Evolutionary conservation across 1,140 invertebrate species (phyloP).

Genomic region (Drosophila pectinifera): DNA sequence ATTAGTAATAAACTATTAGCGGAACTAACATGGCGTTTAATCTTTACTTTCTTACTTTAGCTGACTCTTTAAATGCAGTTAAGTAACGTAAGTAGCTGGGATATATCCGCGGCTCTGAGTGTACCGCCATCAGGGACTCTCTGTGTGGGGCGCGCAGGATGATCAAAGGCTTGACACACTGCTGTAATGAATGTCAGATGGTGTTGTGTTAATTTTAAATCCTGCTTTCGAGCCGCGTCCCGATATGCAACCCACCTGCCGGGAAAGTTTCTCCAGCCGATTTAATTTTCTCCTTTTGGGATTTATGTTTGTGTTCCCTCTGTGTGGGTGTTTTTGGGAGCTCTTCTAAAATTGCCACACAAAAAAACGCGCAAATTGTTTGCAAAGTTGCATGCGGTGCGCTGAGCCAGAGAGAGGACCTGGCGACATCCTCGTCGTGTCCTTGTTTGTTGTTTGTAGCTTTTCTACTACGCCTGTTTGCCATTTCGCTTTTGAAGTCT

Average conservation of each 20-base stretch:
- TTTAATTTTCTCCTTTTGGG: slow-evolving; percentile 55
- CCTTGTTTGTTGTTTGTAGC: slow-evolving; percentile 29
- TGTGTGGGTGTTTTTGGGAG: slow-evolving; percentile 24
- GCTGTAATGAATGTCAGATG: slow-evolving; percentile 61
- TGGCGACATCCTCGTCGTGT: slow-evolving; percentile 16
- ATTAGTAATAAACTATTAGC: too few species aligned
- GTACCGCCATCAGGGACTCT: background rate
- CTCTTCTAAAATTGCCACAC: slow-evolving; percentile 58
- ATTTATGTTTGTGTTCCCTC: slow-evolving; percentile 46
- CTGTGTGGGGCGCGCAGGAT: slow-evolving; percentile 27
- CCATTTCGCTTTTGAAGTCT: slow-evolving; percentile 73
- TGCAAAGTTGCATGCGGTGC: slow-evolving; percentile 68
- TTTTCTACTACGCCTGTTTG: slow-evolving; percentile 67
- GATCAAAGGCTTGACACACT: slow-evolving; percentile 67
- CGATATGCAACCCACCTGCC: slow-evolving; percentile 43
- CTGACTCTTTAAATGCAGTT: too few species aligned
- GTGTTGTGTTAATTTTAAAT: slow-evolving; percentile 71
- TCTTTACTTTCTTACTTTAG: too few species aligned
- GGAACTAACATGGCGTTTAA: too few species aligned
- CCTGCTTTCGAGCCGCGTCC: slow-evolving; percentile 25
- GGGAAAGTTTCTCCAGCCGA: slow-evolving; percentile 47
- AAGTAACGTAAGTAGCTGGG: too few species aligned
- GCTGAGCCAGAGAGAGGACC: slow-evolving; percentile 13
- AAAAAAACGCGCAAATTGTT: slow-evolving; percentile 70
- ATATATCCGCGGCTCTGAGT: background rate